Evolutionary conservation across 1,140 invertebrate species (phyloP).

Genomic region (Apis laboriosa): DNA sequence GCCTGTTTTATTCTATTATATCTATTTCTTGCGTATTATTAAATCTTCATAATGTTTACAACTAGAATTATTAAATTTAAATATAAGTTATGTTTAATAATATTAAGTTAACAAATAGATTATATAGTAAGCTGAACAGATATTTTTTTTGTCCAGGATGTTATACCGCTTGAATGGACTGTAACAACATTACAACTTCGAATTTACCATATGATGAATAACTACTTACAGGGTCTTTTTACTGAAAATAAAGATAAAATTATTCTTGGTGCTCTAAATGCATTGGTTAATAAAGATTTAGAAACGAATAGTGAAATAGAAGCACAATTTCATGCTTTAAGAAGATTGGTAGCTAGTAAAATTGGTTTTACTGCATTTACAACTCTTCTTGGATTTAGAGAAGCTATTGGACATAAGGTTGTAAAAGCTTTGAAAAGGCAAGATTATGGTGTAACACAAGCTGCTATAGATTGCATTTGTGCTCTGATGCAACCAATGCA

Average conservation of each 20-base stretch:
- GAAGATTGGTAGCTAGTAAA: constrained; percentile 97
- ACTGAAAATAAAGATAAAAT: constrained; percentile 99
- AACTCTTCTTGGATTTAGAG: constrained; percentile 93
- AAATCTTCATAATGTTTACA: background rate
- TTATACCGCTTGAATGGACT: constrained; percentile 78
- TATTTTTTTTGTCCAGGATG: constrained; percentile 72
- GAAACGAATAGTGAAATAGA: constrained; percentile 89
- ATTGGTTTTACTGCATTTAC: constrained; percentile 98
- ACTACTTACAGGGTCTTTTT: constrained; percentile 91
- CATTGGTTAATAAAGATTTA: constrained; percentile 88
- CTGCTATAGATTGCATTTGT: constrained; percentile 98
- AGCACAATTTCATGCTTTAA: constrained; percentile 96
- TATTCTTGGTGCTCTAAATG: constrained; percentile 90
- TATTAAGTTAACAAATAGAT: constrained; percentile 10
- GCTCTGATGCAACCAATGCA: constrained; percentile 99
- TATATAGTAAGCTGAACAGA: background rate
- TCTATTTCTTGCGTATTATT: background rate
- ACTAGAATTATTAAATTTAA: constrained; percentile 1
- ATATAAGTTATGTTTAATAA: background rate
- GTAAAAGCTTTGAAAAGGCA: constrained; percentile 95
- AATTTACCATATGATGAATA: constrained; percentile 75
- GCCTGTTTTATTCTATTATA: background rate
- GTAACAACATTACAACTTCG: constrained; percentile 73
- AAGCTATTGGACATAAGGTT: constrained; percentile 95
- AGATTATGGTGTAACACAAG: constrained; percentile 95